Evolutionary conservation across 2,888 invertebrate species (phyloP).

Genomic region (Amaurobius ferox): DNA sequence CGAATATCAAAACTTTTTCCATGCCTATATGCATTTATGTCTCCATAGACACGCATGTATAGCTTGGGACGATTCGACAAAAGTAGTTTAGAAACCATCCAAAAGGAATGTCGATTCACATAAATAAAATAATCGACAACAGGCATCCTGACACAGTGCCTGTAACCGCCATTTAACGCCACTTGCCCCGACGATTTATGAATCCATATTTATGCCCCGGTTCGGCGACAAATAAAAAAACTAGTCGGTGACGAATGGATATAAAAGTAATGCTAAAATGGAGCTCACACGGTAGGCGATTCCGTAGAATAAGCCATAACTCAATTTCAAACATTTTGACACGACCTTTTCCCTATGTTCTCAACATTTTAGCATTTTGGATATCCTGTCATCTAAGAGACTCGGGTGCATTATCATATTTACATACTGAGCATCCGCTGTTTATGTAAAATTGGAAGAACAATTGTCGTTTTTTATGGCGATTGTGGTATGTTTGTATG

Average conservation of each 20-base stretch:
- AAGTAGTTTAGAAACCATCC: too few relatives aligned
- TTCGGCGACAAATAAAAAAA: background rate
- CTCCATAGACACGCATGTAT: too few relatives aligned
- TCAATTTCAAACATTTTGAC: constrained; percentile 28
- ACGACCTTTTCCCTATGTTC: background rate
- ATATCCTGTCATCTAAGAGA: background rate
- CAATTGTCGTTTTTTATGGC: too few relatives aligned
- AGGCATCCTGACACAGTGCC: background rate
- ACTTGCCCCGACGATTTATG: background rate
- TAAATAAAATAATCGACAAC: background rate
- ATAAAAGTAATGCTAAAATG: background rate
- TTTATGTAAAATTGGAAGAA: background rate
- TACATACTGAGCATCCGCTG: background rate
- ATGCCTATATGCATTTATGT: too few relatives aligned
- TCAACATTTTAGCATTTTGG: background rate
- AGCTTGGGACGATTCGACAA: too few relatives aligned
- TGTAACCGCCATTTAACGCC: background rate
- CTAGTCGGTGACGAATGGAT: background rate
- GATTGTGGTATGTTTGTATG: too few relatives aligned
- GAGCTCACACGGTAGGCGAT: constrained; percentile 23
- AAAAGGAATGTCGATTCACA: background rate
- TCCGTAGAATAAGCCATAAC: constrained; percentile 30
- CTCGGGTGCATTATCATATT: background rate
- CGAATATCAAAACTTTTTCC: too few relatives aligned
- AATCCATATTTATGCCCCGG: background rate